phyloP scores from a whole-genome alignment of 2,888 invertebrate species.

The Drosophila limbata region DNA sequence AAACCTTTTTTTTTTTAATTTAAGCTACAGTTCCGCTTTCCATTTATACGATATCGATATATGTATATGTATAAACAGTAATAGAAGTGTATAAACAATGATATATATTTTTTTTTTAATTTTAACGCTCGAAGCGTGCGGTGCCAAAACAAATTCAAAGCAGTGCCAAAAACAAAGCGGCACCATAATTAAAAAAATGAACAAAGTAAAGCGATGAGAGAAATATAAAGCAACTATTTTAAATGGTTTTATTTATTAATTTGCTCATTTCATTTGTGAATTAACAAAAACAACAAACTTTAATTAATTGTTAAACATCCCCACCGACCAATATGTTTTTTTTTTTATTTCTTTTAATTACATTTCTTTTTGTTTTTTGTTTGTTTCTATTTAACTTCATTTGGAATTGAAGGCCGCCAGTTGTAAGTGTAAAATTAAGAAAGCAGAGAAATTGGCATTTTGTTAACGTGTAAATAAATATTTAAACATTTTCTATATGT shows the following conservation, averaged over 20 bases:
- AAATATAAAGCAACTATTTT: slow-evolving; percentile 21
- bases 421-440: slow-evolving; percentile 30
- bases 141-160: slow-evolving; percentile 79
- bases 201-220: slow-evolving; percentile 2
- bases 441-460: slow-evolving; percentile 39
- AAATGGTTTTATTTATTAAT: slow-evolving; percentile 23
- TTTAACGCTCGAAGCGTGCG: slow-evolving; percentile 74
- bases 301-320: slow-evolving; percentile 70
- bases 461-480: slow-evolving; percentile 51
- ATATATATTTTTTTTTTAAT: slow-evolving; percentile 32
- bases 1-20: slow-evolving; percentile 42
- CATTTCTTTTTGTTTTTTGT: slow-evolving; percentile 15
- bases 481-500: slow-evolving; percentile 49
- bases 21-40: slow-evolving; percentile 47
- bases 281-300: slow-evolving; percentile 2
- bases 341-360: slow-evolving; percentile 20
- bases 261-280: slow-evolving; percentile 15
- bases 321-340: slow-evolving; percentile 74
- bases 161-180: slow-evolving; percentile 70
- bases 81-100: slow-evolving; percentile 4
- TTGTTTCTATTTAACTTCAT: slow-evolving; percentile 13
- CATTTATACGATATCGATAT: slow-evolving; percentile 10
- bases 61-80: slow-evolving; percentile 29
- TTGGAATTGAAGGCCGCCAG: slow-evolving; percentile 43
- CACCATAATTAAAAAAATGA: slow-evolving; percentile 13